Conservation (phyloP, 2,797 vertebrate genomes). For the Gallinago nigripennis region DNA sequence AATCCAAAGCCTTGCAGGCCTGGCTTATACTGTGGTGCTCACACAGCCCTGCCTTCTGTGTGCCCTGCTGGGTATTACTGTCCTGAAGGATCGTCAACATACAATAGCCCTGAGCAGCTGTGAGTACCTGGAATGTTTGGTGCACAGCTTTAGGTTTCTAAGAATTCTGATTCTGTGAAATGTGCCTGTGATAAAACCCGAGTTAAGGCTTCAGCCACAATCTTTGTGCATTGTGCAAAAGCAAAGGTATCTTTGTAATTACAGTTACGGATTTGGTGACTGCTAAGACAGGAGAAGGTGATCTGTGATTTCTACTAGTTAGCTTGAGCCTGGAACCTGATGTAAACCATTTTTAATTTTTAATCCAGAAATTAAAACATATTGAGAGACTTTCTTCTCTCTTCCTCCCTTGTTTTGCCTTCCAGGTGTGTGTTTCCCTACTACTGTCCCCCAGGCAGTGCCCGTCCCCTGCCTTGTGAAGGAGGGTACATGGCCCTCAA, state of each 20-base stretch:
- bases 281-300: background rate
- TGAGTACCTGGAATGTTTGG: constrained; percentile 68
- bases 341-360: background rate
- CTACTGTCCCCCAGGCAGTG: constrained; percentile 87
- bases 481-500: constrained; percentile 86
- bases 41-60: constrained; percentile 77
- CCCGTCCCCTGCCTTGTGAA: constrained; percentile 75
- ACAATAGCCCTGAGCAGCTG: constrained; percentile 82
- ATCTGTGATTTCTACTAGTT: background rate
- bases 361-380: background rate
- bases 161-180: background rate
- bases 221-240: background rate
- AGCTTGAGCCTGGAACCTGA: background rate
- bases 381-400: background rate
- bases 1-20: constrained; percentile 82
- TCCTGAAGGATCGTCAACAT: constrained; percentile 84
- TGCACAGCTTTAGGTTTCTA: background rate
- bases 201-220: fast-evolving
- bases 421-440: constrained; percentile 88
- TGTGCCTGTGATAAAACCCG: background rate
- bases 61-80: constrained; percentile 90
- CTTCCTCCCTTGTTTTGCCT: background rate
- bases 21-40: constrained; percentile 85
- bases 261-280: background rate
- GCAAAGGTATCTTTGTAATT: background rate